Conservation (phyloP, 2,113 vertebrate genomes). For the Lamprotornis superbus region DNA sequence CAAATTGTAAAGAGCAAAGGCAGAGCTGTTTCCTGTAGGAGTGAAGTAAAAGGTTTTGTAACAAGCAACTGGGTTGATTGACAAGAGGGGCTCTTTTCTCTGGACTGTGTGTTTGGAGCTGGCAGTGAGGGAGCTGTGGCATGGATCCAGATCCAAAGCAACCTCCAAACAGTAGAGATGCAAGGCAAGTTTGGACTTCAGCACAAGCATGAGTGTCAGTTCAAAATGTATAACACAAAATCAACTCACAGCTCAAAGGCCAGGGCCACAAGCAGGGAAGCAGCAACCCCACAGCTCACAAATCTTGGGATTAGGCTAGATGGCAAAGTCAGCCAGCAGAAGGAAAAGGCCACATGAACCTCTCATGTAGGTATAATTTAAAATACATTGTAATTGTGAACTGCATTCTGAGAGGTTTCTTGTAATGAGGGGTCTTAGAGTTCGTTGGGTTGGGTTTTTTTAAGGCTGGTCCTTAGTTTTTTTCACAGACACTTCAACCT, state of each 20-base stretch:
- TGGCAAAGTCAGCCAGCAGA: not conserved
- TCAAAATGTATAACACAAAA: not conserved
- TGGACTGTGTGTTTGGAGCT: not conserved
- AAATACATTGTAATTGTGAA: not conserved
- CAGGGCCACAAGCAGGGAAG: not conserved
- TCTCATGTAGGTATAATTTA: not conserved
- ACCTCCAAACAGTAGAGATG: not conserved
- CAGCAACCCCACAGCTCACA: not conserved
- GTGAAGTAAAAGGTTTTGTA: not conserved
- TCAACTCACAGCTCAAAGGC: slow-evolving; percentile 31
- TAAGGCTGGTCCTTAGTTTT: not conserved
- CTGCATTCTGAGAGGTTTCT: not conserved
- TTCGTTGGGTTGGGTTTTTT: not conserved
- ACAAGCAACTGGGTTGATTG: rapidly evolving
- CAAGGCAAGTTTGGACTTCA: slow-evolving; percentile 49
- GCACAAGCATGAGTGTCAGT: not conserved
- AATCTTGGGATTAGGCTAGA: not conserved
- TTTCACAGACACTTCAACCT: not conserved
- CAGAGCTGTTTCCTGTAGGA: not conserved
- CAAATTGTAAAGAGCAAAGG: not conserved
- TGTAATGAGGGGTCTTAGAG: not conserved
- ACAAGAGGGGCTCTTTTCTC: not conserved
- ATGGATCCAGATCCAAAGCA: not conserved
- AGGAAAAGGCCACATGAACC: not conserved
- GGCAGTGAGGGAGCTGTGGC: not conserved